Evolutionary conservation across 2,113 vertebrate species (phyloP), one percentile per base, ranked within the genome.

Genomic region (Phainopepla nitens): DNA sequence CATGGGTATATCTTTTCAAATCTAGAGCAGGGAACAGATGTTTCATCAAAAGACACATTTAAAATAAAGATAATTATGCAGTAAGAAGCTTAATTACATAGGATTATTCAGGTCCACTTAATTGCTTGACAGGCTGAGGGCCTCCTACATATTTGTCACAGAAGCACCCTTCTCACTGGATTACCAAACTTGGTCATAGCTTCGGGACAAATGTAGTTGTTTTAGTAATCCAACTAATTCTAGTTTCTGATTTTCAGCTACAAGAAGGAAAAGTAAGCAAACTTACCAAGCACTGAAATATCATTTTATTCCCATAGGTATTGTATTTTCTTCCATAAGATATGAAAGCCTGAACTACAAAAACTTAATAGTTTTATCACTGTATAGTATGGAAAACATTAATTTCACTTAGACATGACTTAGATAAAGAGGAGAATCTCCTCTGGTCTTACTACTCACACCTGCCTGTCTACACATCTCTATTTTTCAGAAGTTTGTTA

Each of bases 51-150:
- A 98, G 97, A 97, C 97, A 98, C 97, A 97, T 98, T 98, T 98
- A 97, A 98, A 98, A 97, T 98, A 98, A 98, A 98, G 97, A 98
- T 98, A 98, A 98, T 98, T 98, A 97, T 98, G 97, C 96, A 96
- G 97, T 97, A 98, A 97, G 97, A 96, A 97, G 97, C 97, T 98
- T 98, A 98, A 98, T 98, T 98, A 98, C 97, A 98, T 96, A 92
- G 98, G 97, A 97, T 98, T 98, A 98, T 98, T 98, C 98, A 98
- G 96, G 98, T 98, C 98, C 97, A 98, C 97, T 98, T 98, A 98
- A 98, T 98, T 98, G 98, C 96, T 96, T 97, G 94, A 97, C 97
- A 98, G 97, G 84, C 94, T 87, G 85, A 97, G 96, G 96, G 94
- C 97, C 96, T 97, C 96, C 97, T 95, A 97, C 13, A 9, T 96